Conservation (phyloP, 2,888 invertebrate genomes). For the Laothoe populi region DNA sequence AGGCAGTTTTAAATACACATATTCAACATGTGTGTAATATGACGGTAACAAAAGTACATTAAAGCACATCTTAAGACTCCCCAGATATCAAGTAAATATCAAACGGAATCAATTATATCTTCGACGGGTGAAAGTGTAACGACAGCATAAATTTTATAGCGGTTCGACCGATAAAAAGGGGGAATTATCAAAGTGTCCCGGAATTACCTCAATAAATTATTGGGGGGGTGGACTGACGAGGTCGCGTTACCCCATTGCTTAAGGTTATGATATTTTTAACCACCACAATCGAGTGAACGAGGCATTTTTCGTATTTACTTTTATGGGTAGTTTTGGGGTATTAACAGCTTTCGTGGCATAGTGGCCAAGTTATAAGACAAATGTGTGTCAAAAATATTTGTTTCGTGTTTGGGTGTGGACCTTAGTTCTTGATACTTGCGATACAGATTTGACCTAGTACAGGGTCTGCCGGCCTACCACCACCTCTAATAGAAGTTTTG, state of each 20-base stretch:
- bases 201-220: constrained; percentile 64
- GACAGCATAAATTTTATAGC: constrained; percentile 61
- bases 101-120: constrained; percentile 55
- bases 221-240: constrained; percentile 27
- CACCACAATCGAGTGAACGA: neutral
- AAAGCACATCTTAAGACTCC: neutral
- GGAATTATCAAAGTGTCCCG: constrained; percentile 63
- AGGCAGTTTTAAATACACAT: too few relatives aligned
- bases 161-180: constrained; percentile 61
- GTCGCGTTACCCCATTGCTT: constrained; percentile 7
- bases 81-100: neutral
- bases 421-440: too few relatives aligned
- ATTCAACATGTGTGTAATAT: too few relatives aligned
- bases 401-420: too few relatives aligned
- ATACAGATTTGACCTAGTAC: too few relatives aligned
- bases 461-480: too few relatives aligned
- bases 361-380: too few relatives aligned
- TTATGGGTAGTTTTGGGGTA: neutral
- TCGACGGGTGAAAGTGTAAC: constrained; percentile 50
- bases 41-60: neutral
- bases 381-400: too few relatives aligned
- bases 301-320: neutral
- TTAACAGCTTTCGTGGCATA: too few relatives aligned
- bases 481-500: too few relatives aligned
- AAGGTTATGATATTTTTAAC: constrained; percentile 17